phyloP scores from a whole-genome alignment of 2,797 vertebrate species.

The Acanthurus tractus region DNA sequence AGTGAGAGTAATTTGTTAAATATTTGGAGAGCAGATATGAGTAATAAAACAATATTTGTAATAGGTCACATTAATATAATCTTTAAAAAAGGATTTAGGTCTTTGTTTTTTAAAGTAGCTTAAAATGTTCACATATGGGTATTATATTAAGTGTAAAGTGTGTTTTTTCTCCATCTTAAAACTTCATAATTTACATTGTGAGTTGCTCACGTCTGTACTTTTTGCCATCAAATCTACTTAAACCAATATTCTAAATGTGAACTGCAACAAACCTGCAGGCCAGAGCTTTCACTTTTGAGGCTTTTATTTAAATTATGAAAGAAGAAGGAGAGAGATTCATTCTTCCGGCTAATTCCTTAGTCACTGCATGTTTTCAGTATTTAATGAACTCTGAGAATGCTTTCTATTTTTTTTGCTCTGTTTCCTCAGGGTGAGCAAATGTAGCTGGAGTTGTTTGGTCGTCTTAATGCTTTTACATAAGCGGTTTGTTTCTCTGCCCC shows the following conservation, averaged over 20 bases:
- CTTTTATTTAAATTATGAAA: constrained; percentile 37
- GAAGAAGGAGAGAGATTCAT: constrained; percentile 12
- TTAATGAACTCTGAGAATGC: constrained; percentile 31
- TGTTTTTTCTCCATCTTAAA: neutral
- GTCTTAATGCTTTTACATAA: constrained; percentile 82
- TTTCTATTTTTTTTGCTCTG: constrained; percentile 15
- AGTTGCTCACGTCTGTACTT: neutral
- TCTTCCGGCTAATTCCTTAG: constrained; percentile 26
- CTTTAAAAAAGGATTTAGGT: neutral
- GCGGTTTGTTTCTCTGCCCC: constrained; percentile 62
- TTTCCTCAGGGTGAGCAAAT: constrained; percentile 30
- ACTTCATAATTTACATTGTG: too few species aligned
- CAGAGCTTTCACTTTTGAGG: constrained; percentile 1
- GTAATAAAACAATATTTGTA: neutral
- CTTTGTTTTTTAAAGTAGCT: neutral
- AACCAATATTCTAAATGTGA: neutral
- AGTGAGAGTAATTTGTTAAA: neutral
- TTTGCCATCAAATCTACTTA: neutral
- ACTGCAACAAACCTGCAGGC: neutral
- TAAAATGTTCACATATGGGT: neutral
- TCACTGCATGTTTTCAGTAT: constrained; percentile 36
- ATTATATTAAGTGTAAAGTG: neutral
- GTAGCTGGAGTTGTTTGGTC: constrained; percentile 39
- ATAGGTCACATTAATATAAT: neutral
- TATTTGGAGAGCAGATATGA: neutral